Percentiles rank a stretch among this genome's conserved stretches.
Conservation (phyloP, 2,113 vertebrate genomes). For the Diadophis punctatus region DNA sequence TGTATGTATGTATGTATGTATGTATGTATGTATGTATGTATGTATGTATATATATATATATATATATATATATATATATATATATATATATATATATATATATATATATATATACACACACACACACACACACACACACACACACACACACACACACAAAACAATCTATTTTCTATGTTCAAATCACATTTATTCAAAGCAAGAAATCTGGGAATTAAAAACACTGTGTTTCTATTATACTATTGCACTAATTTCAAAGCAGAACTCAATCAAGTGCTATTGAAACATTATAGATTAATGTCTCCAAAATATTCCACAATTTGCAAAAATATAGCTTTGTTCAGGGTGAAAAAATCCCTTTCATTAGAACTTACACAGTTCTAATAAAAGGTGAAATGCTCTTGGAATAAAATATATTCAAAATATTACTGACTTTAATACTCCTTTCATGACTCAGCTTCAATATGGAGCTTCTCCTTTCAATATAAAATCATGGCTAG, state of each 20-base stretch:
- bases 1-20: background rate
- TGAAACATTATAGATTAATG: accelerated
- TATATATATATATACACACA: too few species aligned
- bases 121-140: too few species aligned
- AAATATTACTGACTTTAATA: accelerated
- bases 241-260: background rate
- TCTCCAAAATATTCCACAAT: background rate
- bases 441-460: background rate
- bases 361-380: background rate
- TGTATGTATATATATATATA: background rate
- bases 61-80: too few species aligned
- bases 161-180: background rate
- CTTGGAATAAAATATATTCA: background rate
- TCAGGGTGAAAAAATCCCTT: background rate
- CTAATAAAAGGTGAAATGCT: background rate
- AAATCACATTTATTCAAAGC: background rate
- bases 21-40: too few species aligned
- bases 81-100: background rate
- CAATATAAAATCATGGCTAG: background rate
- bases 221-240: background rate
- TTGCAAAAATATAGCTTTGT: background rate
- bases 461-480: accelerated
- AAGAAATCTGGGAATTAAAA: background rate
- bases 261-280: background rate
- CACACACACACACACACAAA: background rate